A percentile compares a stretch with the other conserved stretches of the same genome.
Evolutionary conservation across 2,797 vertebrate species (phyloP).

Genomic region (Propithecus deckenii): DNA sequence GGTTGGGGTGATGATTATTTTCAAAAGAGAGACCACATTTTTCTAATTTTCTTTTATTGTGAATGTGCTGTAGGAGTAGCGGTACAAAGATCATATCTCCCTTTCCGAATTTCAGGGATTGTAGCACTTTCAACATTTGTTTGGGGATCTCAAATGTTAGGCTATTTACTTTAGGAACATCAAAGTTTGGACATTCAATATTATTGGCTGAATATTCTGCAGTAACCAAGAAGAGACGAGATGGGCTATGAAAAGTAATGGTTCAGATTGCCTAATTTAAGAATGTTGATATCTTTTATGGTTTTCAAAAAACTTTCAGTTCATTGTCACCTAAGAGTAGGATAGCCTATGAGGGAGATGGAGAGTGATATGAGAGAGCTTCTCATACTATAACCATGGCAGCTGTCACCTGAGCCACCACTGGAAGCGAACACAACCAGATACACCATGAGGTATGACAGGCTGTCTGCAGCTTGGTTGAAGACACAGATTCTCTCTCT

Average conservation of each 20-base stretch:
- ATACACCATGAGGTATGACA: accelerated
- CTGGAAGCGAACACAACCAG: not conserved
- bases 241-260: not conserved
- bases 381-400: too few species aligned
- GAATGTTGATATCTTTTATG: not conserved
- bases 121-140: not conserved
- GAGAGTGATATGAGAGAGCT: too few species aligned
- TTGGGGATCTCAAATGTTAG: not conserved
- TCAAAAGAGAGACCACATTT: accelerated
- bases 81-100: not conserved
- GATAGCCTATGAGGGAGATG: not conserved
- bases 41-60: not conserved
- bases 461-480: not conserved
- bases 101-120: not conserved
- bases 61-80: not conserved
- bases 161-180: not conserved
- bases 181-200: not conserved
- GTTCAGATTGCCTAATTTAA: not conserved
- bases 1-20: not conserved
- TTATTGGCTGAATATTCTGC: not conserved
- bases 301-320: not conserved
- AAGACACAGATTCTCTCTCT: not conserved
- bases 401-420: not conserved
- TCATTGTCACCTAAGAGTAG: not conserved
- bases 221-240: not conserved